Evolutionary conservation across 2,888 invertebrate genomes (phyloP).

Genomic region (Nemapogon koenigi): DNA sequence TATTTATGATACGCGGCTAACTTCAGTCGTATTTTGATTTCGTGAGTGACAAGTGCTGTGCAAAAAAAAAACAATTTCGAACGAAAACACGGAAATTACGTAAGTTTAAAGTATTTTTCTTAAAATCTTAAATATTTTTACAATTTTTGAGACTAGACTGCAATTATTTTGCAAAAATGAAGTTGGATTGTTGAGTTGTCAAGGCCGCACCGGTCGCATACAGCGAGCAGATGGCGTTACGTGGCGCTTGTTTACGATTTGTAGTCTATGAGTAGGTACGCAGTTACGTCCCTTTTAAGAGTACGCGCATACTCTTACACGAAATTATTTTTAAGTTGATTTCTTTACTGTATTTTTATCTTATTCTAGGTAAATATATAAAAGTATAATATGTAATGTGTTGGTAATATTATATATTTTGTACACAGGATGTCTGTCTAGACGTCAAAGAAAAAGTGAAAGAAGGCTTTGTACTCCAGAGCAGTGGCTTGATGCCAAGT

Average conservation of each 20-base stretch:
- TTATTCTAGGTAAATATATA: slow-evolving; percentile 2
- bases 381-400: slow-evolving; percentile 5
- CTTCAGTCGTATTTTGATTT: slow-evolving; percentile 9
- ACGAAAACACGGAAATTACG: slow-evolving; percentile 9
- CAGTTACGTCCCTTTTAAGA: slow-evolving; percentile 6
- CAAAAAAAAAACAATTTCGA: slow-evolving; percentile 8
- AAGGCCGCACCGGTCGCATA: slow-evolving; percentile 3
- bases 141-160: slow-evolving; percentile 6
- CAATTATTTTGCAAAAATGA: slow-evolving; percentile 9
- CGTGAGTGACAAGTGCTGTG: slow-evolving; percentile 9
- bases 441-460: slow-evolving; percentile 13
- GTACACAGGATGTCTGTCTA: slow-evolving; percentile 10
- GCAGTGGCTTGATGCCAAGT: slow-evolving; percentile 13
- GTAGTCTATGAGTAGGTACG: slow-evolving; percentile 4
- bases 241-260: slow-evolving; percentile 6
- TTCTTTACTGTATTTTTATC: slow-evolving; percentile 4
- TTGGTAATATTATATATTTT: slow-evolving; percentile 7
- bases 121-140: slow-evolving; percentile 9
- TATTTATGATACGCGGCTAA: slow-evolving; percentile 9
- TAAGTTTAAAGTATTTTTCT: slow-evolving; percentile 8
- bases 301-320: slow-evolving; percentile 10
- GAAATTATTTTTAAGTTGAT: not conserved
- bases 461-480: slow-evolving; percentile 13
- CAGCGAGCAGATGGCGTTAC: slow-evolving; percentile 8
- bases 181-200: slow-evolving; percentile 4